phyloP scores from a whole-genome alignment of 2,888 invertebrate genomes.

The Chaitophorus viminalis region DNA sequence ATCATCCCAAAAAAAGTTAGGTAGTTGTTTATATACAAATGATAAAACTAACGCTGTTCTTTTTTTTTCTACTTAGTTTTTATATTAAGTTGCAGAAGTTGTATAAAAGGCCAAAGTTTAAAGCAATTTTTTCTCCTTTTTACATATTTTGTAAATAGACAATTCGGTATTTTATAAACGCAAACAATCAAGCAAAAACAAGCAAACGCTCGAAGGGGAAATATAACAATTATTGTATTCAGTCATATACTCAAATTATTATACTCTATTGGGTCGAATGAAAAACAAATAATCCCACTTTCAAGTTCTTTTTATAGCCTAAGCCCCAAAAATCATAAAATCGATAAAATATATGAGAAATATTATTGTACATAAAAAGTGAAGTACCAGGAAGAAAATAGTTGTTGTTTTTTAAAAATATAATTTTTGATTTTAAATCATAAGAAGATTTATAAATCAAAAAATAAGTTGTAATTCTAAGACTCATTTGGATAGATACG shows the following conservation, averaged over 20 bases:
- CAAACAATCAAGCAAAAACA: not conserved
- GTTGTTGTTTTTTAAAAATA: not conserved
- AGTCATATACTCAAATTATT: too few species aligned
- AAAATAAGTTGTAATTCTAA: not conserved
- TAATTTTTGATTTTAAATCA: not conserved
- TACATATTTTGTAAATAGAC: slow-evolving; percentile 3
- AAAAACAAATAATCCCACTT: slow-evolving; percentile 36
- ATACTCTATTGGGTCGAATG: not conserved
- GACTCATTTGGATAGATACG: too few species aligned
- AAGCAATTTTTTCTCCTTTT: not conserved
- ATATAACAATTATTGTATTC: slow-evolving; percentile 38
- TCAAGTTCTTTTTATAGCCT: not conserved
- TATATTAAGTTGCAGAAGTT: slow-evolving; percentile 24
- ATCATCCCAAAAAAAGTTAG: slow-evolving; percentile 6
- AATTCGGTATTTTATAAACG: slow-evolving; percentile 29
- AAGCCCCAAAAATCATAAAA: not conserved
- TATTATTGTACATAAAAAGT: not conserved
- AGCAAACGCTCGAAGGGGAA: not conserved
- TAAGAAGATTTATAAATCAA: not conserved
- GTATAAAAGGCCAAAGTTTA: slow-evolving; percentile 12
- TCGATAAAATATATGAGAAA: not conserved
- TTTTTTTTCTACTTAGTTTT: not conserved
- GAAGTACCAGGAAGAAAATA: not conserved
- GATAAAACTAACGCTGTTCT: not conserved
- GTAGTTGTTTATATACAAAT: not conserved